Percentiles rank a stretch among this genome's conserved stretches.
Evolutionary conservation across 2,113 vertebrate species (phyloP).

Genomic region (Collichthys lucidus): DNA sequence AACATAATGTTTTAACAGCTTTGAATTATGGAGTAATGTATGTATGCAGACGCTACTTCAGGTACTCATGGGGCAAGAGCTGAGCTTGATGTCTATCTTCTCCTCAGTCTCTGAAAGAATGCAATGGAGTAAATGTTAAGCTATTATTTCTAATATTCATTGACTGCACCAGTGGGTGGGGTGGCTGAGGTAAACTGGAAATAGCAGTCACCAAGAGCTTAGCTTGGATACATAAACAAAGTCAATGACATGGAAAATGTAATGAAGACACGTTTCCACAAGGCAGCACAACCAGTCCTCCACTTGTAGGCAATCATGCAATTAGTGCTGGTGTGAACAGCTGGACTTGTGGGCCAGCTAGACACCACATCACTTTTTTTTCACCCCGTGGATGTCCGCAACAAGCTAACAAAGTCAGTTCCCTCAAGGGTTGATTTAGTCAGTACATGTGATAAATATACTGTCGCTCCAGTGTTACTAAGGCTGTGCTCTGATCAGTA

Average conservation of each 20-base stretch:
- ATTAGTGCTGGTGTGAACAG: constrained; percentile 9
- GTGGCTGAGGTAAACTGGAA: constrained; percentile 7
- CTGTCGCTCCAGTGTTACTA: background rate
- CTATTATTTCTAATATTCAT: background rate
- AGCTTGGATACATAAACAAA: background rate
- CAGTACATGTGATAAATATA: background rate
- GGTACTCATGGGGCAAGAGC: background rate
- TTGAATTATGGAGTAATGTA: background rate
- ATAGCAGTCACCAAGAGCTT: constrained; percentile 11
- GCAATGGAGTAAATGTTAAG: background rate
- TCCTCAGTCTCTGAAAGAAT: background rate
- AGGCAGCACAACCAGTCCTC: background rate
- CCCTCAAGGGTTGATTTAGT: background rate
- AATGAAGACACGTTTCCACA: constrained; percentile 11
- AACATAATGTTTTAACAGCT: background rate
- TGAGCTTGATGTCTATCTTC: background rate
- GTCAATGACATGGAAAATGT: constrained; percentile 20
- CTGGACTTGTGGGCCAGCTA: background rate
- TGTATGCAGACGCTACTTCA: background rate
- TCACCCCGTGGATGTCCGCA: background rate
- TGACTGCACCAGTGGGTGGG: background rate
- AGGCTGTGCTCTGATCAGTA: background rate
- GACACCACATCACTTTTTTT: background rate
- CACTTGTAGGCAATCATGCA: background rate
- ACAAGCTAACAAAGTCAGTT: background rate